phyloP scores from a whole-genome alignment of 2,888 invertebrate genomes.

The Ormyrus labotus region DNA sequence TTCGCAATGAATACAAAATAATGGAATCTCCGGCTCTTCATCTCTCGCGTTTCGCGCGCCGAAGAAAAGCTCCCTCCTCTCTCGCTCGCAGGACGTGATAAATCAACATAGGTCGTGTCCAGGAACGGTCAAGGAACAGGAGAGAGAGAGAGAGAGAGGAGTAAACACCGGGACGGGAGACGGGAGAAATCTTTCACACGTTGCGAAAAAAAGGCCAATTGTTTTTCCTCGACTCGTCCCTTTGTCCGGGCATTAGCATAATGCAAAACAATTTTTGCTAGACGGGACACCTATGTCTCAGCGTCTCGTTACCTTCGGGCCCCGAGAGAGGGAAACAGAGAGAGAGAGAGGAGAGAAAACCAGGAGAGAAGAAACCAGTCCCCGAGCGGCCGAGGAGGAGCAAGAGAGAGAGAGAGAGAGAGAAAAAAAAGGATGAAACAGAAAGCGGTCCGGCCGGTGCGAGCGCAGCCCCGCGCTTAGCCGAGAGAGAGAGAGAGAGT shows the following conservation, averaged over 20 bases:
- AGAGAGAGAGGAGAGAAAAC: slow-evolving; percentile 9
- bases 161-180: neutral
- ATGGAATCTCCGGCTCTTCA: slow-evolving; percentile 40
- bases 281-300: slow-evolving; percentile 12
- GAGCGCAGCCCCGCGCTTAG: neutral
- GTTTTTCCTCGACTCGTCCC: slow-evolving; percentile 57
- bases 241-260: slow-evolving; percentile 56
- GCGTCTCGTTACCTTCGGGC: slow-evolving; percentile 33
- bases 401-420: slow-evolving; percentile 52
- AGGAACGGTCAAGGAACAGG: too few species aligned
- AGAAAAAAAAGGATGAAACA: slow-evolving; percentile 69
- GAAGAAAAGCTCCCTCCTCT: slow-evolving; percentile 1
- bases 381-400: slow-evolving; percentile 45
- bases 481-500: slow-evolving; percentile 12
- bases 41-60: slow-evolving; percentile 17
- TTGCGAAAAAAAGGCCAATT: slow-evolving; percentile 51
- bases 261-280: slow-evolving; percentile 54
- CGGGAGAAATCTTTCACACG: slow-evolving; percentile 50
- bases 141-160: neutral
- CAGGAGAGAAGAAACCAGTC: slow-evolving; percentile 43
- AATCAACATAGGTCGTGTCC: slow-evolving; percentile 24
- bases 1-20: slow-evolving; percentile 47
- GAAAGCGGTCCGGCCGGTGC: slow-evolving; percentile 75
- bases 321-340: neutral
- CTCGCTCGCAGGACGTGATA: neutral